These are phyloP conservation scores for Musca vetustissima DNA, from an alignment of 1,140 invertebrate genomes.

Conservation along the genomic window DNA sequence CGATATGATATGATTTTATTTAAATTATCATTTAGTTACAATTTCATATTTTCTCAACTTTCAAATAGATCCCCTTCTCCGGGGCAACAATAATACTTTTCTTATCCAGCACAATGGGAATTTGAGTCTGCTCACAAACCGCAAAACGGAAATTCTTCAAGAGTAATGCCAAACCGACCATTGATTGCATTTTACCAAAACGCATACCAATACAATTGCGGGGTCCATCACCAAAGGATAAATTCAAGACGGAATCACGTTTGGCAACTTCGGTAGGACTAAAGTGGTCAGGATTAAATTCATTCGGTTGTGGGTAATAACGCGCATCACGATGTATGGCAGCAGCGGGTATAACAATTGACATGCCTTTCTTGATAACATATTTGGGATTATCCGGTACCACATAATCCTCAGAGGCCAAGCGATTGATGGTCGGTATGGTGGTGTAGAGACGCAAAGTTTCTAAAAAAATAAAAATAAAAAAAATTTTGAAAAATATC, in stretches of 20 bases:
- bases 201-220: constrained; percentile 57
- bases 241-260: constrained; percentile 55
- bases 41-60: not conserved
- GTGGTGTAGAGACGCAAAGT: constrained; percentile 46
- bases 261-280: constrained; percentile 48
- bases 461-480: constrained; percentile 38
- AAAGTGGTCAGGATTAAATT: constrained; percentile 62
- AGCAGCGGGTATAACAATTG: constrained; percentile 59
- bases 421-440: constrained; percentile 57
- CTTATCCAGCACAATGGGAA: constrained; percentile 1
- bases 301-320: constrained; percentile 60
- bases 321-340: constrained; percentile 61
- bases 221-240: constrained; percentile 62
- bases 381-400: constrained; percentile 50
- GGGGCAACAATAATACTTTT: not conserved
- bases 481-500: no score
- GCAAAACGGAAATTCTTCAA: constrained; percentile 43
- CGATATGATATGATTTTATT: no score
- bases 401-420: constrained; percentile 51
- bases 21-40: no score
- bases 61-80: constrained; percentile 13
- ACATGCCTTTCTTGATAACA: constrained; percentile 45
- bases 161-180: constrained; percentile 47
- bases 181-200: constrained; percentile 53
- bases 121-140: constrained; percentile 30